Percentiles rank a stretch among this genome's conserved stretches.
Conservation (phyloP, 2,888 invertebrate species). For the Smittia sp. region DNA sequence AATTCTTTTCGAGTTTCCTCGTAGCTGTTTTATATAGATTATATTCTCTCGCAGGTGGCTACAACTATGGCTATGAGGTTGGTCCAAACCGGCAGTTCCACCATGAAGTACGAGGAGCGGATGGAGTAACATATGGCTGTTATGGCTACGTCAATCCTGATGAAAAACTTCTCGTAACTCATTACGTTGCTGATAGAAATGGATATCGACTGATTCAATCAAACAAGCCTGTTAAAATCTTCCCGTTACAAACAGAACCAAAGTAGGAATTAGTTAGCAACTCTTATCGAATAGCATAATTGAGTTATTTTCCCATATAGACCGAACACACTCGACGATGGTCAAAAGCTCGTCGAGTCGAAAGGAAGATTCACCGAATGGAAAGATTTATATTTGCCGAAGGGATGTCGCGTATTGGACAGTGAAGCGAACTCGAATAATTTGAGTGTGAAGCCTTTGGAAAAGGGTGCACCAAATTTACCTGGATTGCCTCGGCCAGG, state of each 20-base stretch:
- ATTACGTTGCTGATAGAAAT: conserved; percentile 75
- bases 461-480: neutral
- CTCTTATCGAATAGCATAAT: too few species aligned
- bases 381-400: conserved; percentile 69
- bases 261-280: neutral
- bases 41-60: conserved; percentile 57
- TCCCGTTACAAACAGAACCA: neutral
- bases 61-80: conserved; percentile 76
- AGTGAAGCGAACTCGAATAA: neutral
- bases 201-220: conserved; percentile 73
- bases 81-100: conserved; percentile 75
- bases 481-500: neutral
- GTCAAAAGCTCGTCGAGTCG: neutral
- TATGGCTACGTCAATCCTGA: conserved; percentile 74
- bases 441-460: neutral
- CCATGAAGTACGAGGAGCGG: conserved; percentile 72
- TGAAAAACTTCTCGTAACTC: conserved; percentile 63
- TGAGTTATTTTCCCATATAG: too few species aligned
- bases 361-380: conserved; percentile 56
- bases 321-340: neutral
- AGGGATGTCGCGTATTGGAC: conserved; percentile 62
- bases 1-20: neutral
- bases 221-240: conserved; percentile 44
- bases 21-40: neutral
- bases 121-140: conserved; percentile 76